Base-by-base conservation (phyloP, 2,888 invertebrate species). In the Hemistola chrysoprasaria region DNA sequence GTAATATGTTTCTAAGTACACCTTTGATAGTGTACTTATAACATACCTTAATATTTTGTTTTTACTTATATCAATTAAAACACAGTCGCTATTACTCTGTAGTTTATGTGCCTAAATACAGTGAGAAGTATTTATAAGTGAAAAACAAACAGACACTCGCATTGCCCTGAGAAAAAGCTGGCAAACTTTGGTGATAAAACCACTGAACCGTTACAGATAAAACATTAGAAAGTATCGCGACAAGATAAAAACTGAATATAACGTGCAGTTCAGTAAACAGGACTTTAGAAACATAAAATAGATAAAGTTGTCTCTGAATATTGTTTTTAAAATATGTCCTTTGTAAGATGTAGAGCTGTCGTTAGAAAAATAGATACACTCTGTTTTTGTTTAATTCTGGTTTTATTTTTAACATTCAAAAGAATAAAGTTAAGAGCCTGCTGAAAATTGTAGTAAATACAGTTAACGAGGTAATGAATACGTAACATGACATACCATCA, bases 141-240 rank as follows among this genome's bases (percentile, higher is more conserved):
- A 54, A 62, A 57, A 57, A 59, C 43, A 57, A 59, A 61, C 62
- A 65, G 56, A 61, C 53, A 52, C 58, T 67, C 63, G 63, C 71
- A 64, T 65, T 69, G 71, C 71, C 69, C 60, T 62, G 58, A 61
- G 57, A 67, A 69, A 70, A 65, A 66, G 62, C 46, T 4, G 16
- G 16, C 65, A 62, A 81, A 84, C 68, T 84, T 83, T 53, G 52
- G 77, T 66, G 67, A 73, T 86, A 84, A 85, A 85, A 77, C 70
- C 84, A 81, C 67, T 78, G 74, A 77, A 76, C 68, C 78, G 82
- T 68, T 64, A 71, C 70, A 79, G 76, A 81, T 84, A 84, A 74
- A 79, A 77, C 78, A 76, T 81, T 76, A 77, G 71, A 71, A 77
- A 44, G 63, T 64, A 65, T 69, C 62, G 59, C 65, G 65, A 69